A percentile compares a stretch with the other conserved stretches of the same genome.
Evolutionary conservation across 2,888 invertebrate species (phyloP).

Genomic region (Mactromeris polynyma): DNA sequence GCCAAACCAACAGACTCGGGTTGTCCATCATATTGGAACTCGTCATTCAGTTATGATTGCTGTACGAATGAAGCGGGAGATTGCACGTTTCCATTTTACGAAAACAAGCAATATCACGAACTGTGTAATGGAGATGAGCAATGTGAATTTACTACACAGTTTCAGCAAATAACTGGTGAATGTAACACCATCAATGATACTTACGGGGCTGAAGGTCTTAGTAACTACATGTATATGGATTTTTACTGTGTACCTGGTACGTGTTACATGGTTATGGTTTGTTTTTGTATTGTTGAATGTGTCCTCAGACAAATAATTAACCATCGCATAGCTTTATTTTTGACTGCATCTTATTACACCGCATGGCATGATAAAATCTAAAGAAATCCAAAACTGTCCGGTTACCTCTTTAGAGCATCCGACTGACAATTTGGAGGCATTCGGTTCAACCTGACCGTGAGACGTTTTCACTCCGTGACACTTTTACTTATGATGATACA

Average conservation of each 20-base stretch:
- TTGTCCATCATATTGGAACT: slow-evolving; percentile 21
- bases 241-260: slow-evolving; percentile 29
- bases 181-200: background rate
- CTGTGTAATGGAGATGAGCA: background rate
- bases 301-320: too few species aligned
- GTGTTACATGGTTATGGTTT: too few species aligned
- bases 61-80: slow-evolving; percentile 10
- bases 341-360: too few species aligned
- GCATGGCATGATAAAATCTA: too few species aligned
- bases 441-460: too few species aligned
- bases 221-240: slow-evolving; percentile 28
- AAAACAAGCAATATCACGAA: slow-evolving; percentile 16
- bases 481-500: too few species aligned
- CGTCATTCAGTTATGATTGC: background rate
- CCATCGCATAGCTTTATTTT: too few species aligned
- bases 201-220: background rate
- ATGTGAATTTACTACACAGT: background rate
- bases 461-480: too few species aligned
- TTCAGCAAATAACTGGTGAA: background rate
- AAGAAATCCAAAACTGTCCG: too few species aligned
- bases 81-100: slow-evolving; percentile 20
- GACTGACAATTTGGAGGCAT: too few species aligned
- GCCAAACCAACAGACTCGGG: background rate
- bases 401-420: too few species aligned
- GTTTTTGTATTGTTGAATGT: too few species aligned